These are phyloP conservation scores for Gasterosteus nipponicus DNA, from an alignment of 2,113 vertebrate genomes.

Conservation along the genomic window DNA sequence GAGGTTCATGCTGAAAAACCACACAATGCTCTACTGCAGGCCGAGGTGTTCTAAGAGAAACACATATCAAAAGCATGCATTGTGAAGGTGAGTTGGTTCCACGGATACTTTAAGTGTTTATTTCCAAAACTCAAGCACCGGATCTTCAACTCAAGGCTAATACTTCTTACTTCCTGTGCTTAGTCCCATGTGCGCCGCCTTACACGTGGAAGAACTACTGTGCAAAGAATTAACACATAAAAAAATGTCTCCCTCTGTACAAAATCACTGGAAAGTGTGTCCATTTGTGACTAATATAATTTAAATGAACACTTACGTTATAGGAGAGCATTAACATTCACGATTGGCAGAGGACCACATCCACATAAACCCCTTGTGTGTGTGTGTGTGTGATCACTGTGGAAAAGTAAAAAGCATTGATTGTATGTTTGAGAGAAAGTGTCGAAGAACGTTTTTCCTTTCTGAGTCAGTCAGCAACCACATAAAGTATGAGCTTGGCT, in stretches of 20 bases:
- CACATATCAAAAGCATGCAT: background rate
- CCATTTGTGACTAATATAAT: background rate
- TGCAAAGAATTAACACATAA: constrained; percentile 4
- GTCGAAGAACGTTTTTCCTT: constrained; percentile 44
- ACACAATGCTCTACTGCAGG: background rate
- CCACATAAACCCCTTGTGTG: background rate
- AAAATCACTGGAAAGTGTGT: background rate
- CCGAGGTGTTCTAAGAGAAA: background rate
- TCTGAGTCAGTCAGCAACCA: constrained; percentile 66
- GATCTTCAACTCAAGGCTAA: background rate
- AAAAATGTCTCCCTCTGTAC: background rate
- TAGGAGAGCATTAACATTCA: background rate
- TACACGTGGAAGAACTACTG: background rate
- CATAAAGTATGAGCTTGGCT: constrained; percentile 32
- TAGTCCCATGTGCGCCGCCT: background rate
- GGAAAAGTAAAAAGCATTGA: constrained; percentile 47
- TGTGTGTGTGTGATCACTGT: background rate
- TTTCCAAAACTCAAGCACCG: background rate
- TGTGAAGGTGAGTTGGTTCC: background rate
- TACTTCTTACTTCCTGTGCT: background rate
- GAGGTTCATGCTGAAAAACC: background rate
- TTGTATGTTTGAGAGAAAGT: constrained; percentile 50
- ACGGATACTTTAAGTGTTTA: background rate
- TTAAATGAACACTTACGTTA: background rate
- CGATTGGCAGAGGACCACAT: background rate